Base-by-base conservation (phyloP, 2,113 vertebrate species). In the Cyanoramphus novaezelandiae region DNA sequence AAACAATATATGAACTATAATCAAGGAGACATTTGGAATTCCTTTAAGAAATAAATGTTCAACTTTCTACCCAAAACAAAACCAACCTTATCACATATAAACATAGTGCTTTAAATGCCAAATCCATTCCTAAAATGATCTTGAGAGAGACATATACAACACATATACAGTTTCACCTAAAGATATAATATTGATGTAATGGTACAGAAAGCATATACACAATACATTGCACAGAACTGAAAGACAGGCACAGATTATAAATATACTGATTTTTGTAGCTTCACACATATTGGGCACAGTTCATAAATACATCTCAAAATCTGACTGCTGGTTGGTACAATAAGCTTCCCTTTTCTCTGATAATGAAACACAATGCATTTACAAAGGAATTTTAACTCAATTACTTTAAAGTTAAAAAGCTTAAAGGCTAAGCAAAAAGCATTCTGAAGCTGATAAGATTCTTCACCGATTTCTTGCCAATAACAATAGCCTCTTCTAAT, bases 381-480 rank as follows among this genome's bases (percentile, higher is more conserved):
- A 57, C 47, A 75, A 60, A 83, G n/a, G 77, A 91, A 91, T 89
- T 91, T 64, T 47, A 91, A 83, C 65, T 71, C 35, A 46, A 76
- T 79, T 86, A 68, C 53, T 90, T 88, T 29, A 80, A 89, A 93
- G 78, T 49, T 31, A 65, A 77, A 93, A 70, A 86, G 79, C 82
- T 95, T 75, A 75, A 92, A 88, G 62, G 37, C 55, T 85, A 75
- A 94, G 57, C 53, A 86, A 64, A 90, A 90, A 91, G 62, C 91
- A 85, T 84, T 79, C 62, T 80, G 59, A 86, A 91, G 68, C 50
- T 84, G 83, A 19, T 92, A 82, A 82, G 35, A 47, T 69, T 91
- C 80, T 88, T 64, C 81, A 75, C 72, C 75, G 59, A 75, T 94
- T 95, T 94, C 81, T 94, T 96, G 87, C 84, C 93, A 89, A 37